Percentiles rank a stretch among this genome's conserved stretches.
Conservation (phyloP, 2,888 invertebrate species). For the Nipponacmea schrenckii region DNA sequence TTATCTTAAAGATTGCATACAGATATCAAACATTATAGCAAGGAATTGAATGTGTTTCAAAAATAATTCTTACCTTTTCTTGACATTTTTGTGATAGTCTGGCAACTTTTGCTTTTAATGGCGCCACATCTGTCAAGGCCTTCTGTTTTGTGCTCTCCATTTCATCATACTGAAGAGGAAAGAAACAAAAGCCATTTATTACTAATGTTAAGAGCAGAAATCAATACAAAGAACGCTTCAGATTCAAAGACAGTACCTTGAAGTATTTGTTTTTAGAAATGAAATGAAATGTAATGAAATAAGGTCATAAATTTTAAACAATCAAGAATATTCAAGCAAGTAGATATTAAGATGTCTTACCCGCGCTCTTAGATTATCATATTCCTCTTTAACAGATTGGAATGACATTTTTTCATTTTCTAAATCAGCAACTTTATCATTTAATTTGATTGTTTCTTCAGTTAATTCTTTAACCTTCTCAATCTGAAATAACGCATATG, state of each 20-base stretch:
- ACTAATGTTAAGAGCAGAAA: neutral
- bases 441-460: slow-evolving; percentile 40
- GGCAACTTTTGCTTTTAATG: slow-evolving; percentile 51
- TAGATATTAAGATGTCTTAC: slow-evolving; percentile 30
- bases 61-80: slow-evolving; percentile 52
- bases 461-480: slow-evolving; percentile 46
- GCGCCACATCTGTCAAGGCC: slow-evolving; percentile 41
- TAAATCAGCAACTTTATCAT: slow-evolving; percentile 33
- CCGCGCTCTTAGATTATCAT: slow-evolving; percentile 22
- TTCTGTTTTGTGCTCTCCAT: slow-evolving; percentile 45
- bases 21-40: too few relatives aligned
- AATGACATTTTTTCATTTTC: slow-evolving; percentile 41
- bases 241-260: neutral
- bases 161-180: slow-evolving; percentile 49
- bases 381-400: slow-evolving; percentile 25
- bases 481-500: slow-evolving; percentile 32
- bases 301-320: neutral
- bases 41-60: too few relatives aligned
- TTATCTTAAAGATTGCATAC: too few relatives aligned
- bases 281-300: neutral
- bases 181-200: neutral
- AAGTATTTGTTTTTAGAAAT: neutral
- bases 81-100: slow-evolving; percentile 55
- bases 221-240: neutral
- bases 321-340: too few relatives aligned